Conservation (phyloP, 2,113 vertebrate species). For the Nycticryphes semicollaris region DNA sequence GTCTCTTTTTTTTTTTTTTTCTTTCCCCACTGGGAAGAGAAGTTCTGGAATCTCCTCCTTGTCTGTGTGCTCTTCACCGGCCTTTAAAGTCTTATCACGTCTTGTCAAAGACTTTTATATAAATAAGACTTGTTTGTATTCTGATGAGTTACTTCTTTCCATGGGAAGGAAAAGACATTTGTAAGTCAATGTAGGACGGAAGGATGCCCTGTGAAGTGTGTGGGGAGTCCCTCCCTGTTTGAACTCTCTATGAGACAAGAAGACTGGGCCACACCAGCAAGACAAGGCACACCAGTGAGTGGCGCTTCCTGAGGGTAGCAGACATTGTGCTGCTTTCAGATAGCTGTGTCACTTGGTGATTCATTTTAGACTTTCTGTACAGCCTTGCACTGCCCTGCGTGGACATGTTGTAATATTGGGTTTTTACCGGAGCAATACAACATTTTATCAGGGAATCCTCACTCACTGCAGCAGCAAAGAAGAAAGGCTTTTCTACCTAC, state of each 20-base stretch:
- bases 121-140: not conserved
- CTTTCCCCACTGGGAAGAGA: not conserved
- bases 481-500: not conserved
- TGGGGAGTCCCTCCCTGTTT: not conserved
- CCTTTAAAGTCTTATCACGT: not conserved
- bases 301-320: not conserved
- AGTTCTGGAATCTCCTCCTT: not conserved
- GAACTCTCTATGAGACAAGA: not conserved
- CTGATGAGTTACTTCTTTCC: not conserved
- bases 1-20: not conserved
- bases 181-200: not conserved
- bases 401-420: not conserved
- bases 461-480: not conserved
- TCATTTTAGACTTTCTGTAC: not conserved
- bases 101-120: not conserved
- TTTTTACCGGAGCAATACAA: not conserved
- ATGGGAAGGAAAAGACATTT: not conserved
- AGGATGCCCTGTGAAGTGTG: not conserved
- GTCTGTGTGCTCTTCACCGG: not conserved
- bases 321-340: not conserved
- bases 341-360: rapidly evolving
- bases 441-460: not conserved
- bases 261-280: not conserved
- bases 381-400: not conserved
- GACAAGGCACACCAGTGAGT: too few relatives aligned